phyloP scores from a whole-genome alignment of 2,888 invertebrate species.

The Strigamia maritima region DNA sequence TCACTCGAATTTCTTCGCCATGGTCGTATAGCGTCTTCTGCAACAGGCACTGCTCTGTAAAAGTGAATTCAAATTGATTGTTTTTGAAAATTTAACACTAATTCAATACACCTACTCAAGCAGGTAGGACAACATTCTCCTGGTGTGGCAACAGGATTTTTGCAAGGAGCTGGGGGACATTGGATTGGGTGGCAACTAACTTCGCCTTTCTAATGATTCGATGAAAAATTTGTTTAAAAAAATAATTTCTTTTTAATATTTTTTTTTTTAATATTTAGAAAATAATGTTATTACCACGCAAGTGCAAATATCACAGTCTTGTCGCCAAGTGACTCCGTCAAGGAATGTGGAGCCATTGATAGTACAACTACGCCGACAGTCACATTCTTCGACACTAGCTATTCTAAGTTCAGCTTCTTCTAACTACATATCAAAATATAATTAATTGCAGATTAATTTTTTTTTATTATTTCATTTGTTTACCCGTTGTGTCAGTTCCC shows the following conservation, averaged over 20 bases:
- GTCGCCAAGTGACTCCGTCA: slow-evolving; percentile 80
- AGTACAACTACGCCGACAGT: slow-evolving; percentile 83
- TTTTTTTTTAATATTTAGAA: neutral
- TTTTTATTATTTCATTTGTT: slow-evolving; percentile 47
- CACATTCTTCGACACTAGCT: slow-evolving; percentile 77
- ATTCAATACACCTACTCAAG: slow-evolving; percentile 67
- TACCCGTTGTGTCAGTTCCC: slow-evolving; percentile 80
- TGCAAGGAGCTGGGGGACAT: slow-evolving; percentile 74
- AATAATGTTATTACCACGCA: slow-evolving; percentile 68
- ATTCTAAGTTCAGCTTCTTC: slow-evolving; percentile 74
- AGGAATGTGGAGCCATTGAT: slow-evolving; percentile 75
- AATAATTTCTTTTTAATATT: neutral
- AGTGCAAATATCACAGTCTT: slow-evolving; percentile 80
- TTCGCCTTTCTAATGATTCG: slow-evolving; percentile 68
- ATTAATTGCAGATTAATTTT: neutral
- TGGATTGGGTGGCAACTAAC: slow-evolving; percentile 77
- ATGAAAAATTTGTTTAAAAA: slow-evolving; percentile 29
- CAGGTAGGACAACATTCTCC: slow-evolving; percentile 84
- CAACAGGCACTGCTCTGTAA: slow-evolving; percentile 68
- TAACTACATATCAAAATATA: slow-evolving; percentile 58
- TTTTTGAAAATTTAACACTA: neutral
- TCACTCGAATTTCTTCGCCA: slow-evolving; percentile 69
- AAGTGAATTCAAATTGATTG: slow-evolving; percentile 40
- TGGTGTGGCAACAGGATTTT: slow-evolving; percentile 70
- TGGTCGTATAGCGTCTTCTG: slow-evolving; percentile 72